Conservation (phyloP, 2,113 vertebrate genomes). For the Marmota monax region DNA sequence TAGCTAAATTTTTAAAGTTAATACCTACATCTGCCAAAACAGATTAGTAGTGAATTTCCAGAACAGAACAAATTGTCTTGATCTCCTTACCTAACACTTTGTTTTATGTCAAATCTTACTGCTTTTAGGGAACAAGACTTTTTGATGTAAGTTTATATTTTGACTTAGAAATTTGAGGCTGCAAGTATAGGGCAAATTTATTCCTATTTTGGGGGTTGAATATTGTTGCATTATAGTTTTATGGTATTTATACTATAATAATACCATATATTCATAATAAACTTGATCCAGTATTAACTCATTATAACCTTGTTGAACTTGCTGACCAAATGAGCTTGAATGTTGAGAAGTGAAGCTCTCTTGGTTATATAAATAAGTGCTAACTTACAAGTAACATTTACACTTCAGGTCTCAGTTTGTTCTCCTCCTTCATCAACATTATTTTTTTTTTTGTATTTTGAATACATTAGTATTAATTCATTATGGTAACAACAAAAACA, state of each 20-base stretch:
- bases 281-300: background rate
- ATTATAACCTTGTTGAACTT: background rate
- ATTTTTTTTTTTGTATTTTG: background rate
- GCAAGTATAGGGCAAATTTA: conserved; percentile 52
- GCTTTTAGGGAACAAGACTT: conserved; percentile 56
- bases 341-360: conserved; percentile 47
- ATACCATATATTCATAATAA: background rate
- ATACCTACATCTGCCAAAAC: conserved; percentile 75
- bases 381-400: background rate
- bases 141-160: conserved; percentile 69
- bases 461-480: background rate
- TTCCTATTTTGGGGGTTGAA: conserved; percentile 4
- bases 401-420: background rate
- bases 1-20: conserved; percentile 65
- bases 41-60: conserved; percentile 67
- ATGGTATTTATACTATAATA: background rate
- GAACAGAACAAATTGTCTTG: conserved; percentile 75
- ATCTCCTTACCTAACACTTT: conserved; percentile 69
- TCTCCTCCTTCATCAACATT: background rate
- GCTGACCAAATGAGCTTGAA: background rate
- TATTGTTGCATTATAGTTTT: conserved; percentile 35
- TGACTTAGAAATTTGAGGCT: conserved; percentile 61
- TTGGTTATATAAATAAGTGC: background rate
- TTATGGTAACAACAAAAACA: background rate
- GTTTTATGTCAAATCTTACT: conserved; percentile 66